A percentile compares a stretch with the other conserved stretches of the same genome.
These are phyloP conservation scores for Didymodactylos carnosus DNA, from an alignment of 2,888 invertebrate genomes.

Conservation along the genomic window DNA sequence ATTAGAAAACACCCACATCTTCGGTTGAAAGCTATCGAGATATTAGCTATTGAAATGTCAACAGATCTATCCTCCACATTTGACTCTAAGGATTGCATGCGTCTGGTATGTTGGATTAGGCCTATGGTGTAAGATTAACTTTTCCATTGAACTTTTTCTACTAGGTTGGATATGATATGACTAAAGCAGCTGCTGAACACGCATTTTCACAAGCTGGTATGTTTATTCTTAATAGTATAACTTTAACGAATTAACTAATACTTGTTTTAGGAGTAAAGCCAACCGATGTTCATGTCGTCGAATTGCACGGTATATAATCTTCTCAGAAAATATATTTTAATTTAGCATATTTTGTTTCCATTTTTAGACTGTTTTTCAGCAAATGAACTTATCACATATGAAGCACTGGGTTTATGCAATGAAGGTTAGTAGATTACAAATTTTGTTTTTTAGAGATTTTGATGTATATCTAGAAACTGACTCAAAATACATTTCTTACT, in stretches of 20 bases:
- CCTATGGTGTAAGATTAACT: not conserved
- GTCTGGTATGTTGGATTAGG: constrained; percentile 39
- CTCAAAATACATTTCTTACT: not conserved
- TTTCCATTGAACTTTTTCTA: constrained; percentile 16
- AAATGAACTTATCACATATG: constrained; percentile 88
- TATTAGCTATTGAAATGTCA: constrained; percentile 85
- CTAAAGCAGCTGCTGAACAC: constrained; percentile 47
- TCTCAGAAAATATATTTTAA: not conserved
- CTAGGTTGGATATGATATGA: constrained; percentile 75
- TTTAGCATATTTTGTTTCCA: not conserved
- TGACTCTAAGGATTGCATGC: constrained; percentile 52
- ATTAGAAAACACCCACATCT: constrained; percentile 49
- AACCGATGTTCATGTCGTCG: constrained; percentile 70
- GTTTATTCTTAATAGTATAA: not conserved
- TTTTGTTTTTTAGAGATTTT: not conserved
- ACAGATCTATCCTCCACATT: constrained; percentile 74
- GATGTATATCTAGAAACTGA: not conserved
- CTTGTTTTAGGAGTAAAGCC: constrained; percentile 42
- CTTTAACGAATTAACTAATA: not conserved
- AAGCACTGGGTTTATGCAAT: constrained; percentile 70
- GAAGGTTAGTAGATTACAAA: constrained; percentile 30
- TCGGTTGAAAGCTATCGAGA: constrained; percentile 71
- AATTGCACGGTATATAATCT: constrained; percentile 69
- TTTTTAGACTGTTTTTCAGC: constrained; percentile 65
- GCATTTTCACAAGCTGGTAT: constrained; percentile 35